Base-by-base conservation (phyloP, 2,888 invertebrate genomes). In the Chymomyza amoena region DNA sequence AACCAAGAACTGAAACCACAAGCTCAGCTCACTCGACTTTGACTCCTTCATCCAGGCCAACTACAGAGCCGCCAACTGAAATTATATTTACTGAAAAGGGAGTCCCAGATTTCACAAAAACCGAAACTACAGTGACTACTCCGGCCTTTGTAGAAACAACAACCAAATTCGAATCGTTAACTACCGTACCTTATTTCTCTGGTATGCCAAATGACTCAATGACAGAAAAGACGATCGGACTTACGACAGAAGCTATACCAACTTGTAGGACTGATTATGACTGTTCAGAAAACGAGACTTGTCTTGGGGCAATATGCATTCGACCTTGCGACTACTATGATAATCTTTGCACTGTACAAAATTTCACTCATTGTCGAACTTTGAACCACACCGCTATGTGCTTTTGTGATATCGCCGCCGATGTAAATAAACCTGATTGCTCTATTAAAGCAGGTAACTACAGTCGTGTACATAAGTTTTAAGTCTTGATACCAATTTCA, bases 401-500 rank as follows among this genome's bases (percentile, higher is more conserved):
- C 92, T 92, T 92, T 91, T 94, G 94, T 91, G 89, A 90, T 88
- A 79, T 92, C 78, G 88, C 77, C 86, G 90, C 89, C 81, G 91
- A 90, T 92, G 88, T 91, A 91, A 91, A 91, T 92, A 90, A 86
- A 73, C 87, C 89, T 90, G 93, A 92, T 92, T 94, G 94, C 93
- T 93, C 92, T 91, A 90, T 92, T 89, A 92, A 92, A 92, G 93
- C 94, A 94, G 94, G 94, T 94, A 94, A 94, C 90, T 89, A 82
- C 79, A 79, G 79, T 71, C 77, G 85, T 86, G 83, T 87, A 78
- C 65, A 80, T 85, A 87, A 72, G 70, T 70, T 65, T 69, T 84
- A 84, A 84, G 73, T 76, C 67, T 76, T 77, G 73, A 64, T 76
- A 77, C 68, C 68, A 68, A 75, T 72, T 32, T 71, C 68, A 75